These are phyloP conservation scores for Quadroppia sp. DNA, from an alignment of 2,888 invertebrate genomes.

Conservation along the genomic window DNA sequence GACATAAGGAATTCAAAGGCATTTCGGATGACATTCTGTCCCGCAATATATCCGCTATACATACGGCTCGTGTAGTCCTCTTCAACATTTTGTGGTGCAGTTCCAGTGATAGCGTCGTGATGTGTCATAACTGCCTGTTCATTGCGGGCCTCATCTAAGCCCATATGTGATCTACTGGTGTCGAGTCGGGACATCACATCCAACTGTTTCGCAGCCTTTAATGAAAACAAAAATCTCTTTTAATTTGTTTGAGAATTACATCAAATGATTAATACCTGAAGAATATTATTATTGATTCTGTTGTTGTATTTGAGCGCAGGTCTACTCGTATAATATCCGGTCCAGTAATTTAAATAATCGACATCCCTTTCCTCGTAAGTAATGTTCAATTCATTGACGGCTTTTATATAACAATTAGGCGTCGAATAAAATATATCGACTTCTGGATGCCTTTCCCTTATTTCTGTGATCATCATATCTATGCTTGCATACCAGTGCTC, in stretches of 20 bases:
- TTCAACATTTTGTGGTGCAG: conserved; percentile 61
- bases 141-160: conserved; percentile 28
- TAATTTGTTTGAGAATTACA: not conserved
- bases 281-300: conserved; percentile 52
- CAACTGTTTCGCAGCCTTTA: conserved; percentile 36
- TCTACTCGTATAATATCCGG: conserved; percentile 75
- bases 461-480: conserved; percentile 78
- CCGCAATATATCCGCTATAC: not conserved
- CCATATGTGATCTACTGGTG: not conserved
- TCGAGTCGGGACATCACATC: conserved; percentile 17
- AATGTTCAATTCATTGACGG: not conserved
- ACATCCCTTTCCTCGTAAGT: not conserved
- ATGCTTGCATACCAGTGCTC: conserved; percentile 64
- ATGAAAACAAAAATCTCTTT: not conserved
- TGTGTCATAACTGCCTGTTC: conserved; percentile 64
- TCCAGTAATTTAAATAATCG: conserved; percentile 82
- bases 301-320: conserved; percentile 53
- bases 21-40: not conserved
- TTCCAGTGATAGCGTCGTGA: conserved; percentile 76
- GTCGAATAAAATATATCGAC: conserved; percentile 63
- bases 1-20: not conserved
- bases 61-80: conserved; percentile 70
- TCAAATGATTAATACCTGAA: conserved; percentile 44
- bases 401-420: conserved; percentile 56
- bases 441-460: conserved; percentile 50